These are phyloP conservation scores for Mythimna albipuncta DNA, from an alignment of 2,888 invertebrate species.

Conservation along the genomic window DNA sequence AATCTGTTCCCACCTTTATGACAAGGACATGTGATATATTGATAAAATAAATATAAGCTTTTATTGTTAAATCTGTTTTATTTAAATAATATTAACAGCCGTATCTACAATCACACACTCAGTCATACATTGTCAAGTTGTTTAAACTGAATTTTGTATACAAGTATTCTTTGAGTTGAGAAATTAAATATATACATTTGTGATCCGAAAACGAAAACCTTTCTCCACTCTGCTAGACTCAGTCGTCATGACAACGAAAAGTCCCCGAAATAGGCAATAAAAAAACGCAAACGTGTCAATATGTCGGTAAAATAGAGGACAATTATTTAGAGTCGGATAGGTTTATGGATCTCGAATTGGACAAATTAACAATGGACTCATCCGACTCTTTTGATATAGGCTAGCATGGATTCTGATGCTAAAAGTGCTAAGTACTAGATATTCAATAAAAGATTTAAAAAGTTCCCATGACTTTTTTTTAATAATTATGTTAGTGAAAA, in stretches of 20 bases:
- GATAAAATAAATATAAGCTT: conserved; percentile 46
- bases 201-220: background rate
- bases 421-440: no score
- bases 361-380: no score
- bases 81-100: conserved; percentile 81
- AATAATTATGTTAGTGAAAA: no score
- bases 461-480: no score
- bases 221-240: background rate
- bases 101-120: conserved; percentile 66
- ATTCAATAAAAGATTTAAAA: no score
- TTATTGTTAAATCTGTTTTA: conserved; percentile 70
- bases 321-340: no score
- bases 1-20: background rate
- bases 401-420: no score
- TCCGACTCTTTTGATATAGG: no score
- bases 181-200: background rate
- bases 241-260: background rate
- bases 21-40: conserved; percentile 12
- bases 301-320: no score
- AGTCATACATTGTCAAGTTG: conserved; percentile 49
- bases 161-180: conserved; percentile 19
- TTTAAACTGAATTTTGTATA: conserved; percentile 22
- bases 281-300: no score
- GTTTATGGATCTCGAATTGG: no score
- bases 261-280: no score